Evolutionary conservation across 2,888 invertebrate genomes (phyloP), one percentile per base, ranked within the genome.

Genomic region (Chrysomela aeneicollis): DNA sequence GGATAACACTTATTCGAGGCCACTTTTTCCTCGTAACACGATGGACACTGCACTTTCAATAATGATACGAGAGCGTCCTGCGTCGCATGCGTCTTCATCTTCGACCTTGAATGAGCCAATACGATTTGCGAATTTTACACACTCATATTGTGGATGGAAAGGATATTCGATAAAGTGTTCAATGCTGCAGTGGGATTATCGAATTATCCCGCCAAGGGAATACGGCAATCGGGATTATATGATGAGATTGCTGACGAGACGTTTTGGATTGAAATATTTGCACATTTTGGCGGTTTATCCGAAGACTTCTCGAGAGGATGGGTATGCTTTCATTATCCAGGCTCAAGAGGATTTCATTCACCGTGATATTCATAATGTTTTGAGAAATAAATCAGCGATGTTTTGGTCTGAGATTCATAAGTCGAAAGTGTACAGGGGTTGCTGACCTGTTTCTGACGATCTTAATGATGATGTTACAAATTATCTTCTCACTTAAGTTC

Each of bases 181-280:
- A 54, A 54, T 59, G 58, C 54, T 32, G 58, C 53, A 47, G 52
- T 49, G 32, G 59, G 30, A 59, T 59, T 26, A 19, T 52, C 49
- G 37, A 63, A 59, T 59, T 53, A 63, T 59, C 59, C 49, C 18
- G 62, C 26, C 6, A n/a, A n/a, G n/a, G 26, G 12, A 35, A 35
- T 35, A 35, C 35, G 35, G 35, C 35, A 35, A 35, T 35, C 12
- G 10, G 35, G 35, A 35, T 2, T 35, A 12, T 35, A 12, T 6
- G 12, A 12, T 35, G 26, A 26, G 6, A 26, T 26, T 26, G 35
- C 35, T 35, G 35, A 35, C 35, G 35, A 35, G 35, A 35, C 35
- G 12, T 10, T 35, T 3, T 35, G 35, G 12, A 35, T 35, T 35
- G 35, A 10, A 12, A 6, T 35, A 35, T 35, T 35, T 35, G 35